Conservation (phyloP, 2,888 invertebrate species). For the Prenolepis imparis region DNA sequence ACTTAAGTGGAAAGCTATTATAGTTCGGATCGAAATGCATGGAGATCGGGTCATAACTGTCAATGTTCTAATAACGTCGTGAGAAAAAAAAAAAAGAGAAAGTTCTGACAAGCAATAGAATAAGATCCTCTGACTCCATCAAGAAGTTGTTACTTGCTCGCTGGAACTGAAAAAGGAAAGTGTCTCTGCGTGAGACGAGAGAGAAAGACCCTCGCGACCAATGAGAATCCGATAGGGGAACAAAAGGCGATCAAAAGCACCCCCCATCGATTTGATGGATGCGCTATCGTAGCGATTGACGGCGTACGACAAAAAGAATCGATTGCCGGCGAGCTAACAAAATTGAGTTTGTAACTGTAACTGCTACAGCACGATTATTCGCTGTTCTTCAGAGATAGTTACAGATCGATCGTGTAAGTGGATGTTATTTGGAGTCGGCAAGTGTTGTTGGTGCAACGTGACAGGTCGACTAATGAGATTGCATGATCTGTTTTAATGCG, state of each 20-base stretch:
- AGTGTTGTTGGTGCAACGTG: neutral
- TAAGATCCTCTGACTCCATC: constrained; percentile 27
- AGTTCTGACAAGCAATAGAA: constrained; percentile 46
- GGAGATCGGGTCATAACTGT: constrained; percentile 7
- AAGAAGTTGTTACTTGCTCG: constrained; percentile 43
- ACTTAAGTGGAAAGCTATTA: constrained; percentile 53
- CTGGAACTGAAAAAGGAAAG: neutral
- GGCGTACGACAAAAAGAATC: constrained; percentile 36
- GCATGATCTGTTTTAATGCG: constrained; percentile 37
- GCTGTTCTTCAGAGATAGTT: neutral
- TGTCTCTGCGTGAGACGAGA: constrained; percentile 4
- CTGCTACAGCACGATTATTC: constrained; percentile 19
- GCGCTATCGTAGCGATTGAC: constrained; percentile 21
- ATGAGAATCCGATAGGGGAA: constrained; percentile 27
- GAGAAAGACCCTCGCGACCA: neutral
- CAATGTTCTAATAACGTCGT: constrained; percentile 46
- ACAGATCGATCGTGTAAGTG: constrained; percentile 36
- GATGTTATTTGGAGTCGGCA: constrained; percentile 20
- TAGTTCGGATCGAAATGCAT: constrained; percentile 29
- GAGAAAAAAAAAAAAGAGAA: constrained; percentile 23
- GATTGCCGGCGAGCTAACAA: constrained; percentile 36
- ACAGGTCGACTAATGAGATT: constrained; percentile 24
- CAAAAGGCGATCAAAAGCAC: constrained; percentile 36
- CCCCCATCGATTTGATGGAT: constrained; percentile 44
- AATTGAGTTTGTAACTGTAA: constrained; percentile 42